phyloP scores from a whole-genome alignment of 2,113 vertebrate genomes.

The Chitala chitala region DNA sequence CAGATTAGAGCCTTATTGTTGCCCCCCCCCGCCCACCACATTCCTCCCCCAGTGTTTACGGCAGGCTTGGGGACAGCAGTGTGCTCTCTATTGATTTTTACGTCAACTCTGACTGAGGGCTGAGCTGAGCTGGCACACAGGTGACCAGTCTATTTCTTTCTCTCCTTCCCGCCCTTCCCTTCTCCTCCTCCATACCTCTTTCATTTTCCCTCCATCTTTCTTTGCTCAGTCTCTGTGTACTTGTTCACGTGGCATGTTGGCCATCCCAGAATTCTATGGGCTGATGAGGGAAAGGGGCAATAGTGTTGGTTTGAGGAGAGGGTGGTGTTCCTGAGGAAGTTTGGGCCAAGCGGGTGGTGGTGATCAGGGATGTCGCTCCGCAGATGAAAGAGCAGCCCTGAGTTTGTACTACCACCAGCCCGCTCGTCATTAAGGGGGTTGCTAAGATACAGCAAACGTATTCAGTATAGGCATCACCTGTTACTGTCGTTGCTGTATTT shows the following conservation, averaged over 20 bases:
- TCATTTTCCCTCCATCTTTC: not conserved
- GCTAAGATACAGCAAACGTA: conserved; percentile 71
- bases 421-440: conserved; percentile 68
- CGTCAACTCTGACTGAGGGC: conserved; percentile 8
- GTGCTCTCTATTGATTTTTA: conserved; percentile 30
- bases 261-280: not conserved
- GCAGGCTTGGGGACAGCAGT: conserved; percentile 3
- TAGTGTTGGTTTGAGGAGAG: too few species aligned
- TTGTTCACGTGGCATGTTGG: not conserved
- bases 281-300: not conserved
- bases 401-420: conserved; percentile 55
- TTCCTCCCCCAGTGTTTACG: not conserved
- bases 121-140: conserved; percentile 15
- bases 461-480: conserved; percentile 68
- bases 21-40: not conserved
- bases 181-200: not conserved
- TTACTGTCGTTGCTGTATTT: conserved; percentile 72
- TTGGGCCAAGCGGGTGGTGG: not conserved
- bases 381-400: conserved; percentile 58
- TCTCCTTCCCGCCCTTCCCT: not conserved
- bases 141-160: not conserved
- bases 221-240: not conserved
- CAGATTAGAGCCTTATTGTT: conserved; percentile 25
- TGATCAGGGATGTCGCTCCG: conserved; percentile 29
- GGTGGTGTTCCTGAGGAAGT: not conserved